Conservation (phyloP, 2,113 vertebrate species). For the Ceyx margarethae region DNA sequence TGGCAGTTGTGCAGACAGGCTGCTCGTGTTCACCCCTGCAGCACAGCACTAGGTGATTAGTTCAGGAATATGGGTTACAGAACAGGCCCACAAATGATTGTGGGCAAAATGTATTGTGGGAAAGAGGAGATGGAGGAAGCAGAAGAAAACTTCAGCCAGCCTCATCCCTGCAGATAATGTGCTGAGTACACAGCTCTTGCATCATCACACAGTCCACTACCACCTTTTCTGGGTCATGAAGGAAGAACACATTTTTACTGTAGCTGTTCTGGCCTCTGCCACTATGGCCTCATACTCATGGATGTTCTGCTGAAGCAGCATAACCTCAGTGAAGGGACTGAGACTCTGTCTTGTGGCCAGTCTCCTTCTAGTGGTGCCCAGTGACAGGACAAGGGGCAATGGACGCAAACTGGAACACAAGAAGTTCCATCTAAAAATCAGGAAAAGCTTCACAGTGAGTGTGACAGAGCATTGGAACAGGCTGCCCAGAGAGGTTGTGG, state of each 20-base stretch:
- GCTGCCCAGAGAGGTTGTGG: no score
- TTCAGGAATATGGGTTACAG: background rate
- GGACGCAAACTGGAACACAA: no score
- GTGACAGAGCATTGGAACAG: no score
- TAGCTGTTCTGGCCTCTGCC: background rate
- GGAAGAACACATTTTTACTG: background rate
- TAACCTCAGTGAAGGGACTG: background rate
- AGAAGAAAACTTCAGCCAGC: background rate
- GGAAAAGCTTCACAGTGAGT: no score
- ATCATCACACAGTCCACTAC: background rate
- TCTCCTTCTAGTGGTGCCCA: no score
- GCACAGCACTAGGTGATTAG: background rate
- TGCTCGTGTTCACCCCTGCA: background rate
- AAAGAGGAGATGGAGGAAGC: background rate
- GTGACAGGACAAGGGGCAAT: no score
- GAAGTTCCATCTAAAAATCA: no score
- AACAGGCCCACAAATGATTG: background rate
- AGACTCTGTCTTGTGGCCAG: background rate
- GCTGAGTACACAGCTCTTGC: background rate
- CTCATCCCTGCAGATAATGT: background rate
- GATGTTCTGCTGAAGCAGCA: background rate
- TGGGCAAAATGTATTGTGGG: background rate
- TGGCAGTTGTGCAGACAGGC: background rate
- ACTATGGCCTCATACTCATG: background rate
- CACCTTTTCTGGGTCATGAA: rapidly evolving